Percentiles rank a stretch among this genome's conserved stretches.
phyloP scores from a whole-genome alignment of 1,140 invertebrate species.

The Sminthurides bifidus region DNA sequence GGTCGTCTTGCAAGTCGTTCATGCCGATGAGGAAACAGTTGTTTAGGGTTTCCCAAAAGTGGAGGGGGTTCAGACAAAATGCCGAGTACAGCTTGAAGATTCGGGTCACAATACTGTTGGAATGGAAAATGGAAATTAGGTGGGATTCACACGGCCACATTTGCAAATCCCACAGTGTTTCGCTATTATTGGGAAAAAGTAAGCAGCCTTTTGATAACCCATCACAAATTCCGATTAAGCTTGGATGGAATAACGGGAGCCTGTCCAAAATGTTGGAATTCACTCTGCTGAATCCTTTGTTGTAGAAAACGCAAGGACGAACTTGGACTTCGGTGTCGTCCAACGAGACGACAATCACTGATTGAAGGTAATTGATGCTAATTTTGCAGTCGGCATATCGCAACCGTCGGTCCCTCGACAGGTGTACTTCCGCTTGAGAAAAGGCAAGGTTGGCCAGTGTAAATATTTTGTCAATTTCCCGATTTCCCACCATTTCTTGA shows the following conservation, averaged over 20 bases:
- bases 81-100: constrained; percentile 21
- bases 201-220: constrained; percentile 19
- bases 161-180: constrained; percentile 28
- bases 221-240: constrained; percentile 20
- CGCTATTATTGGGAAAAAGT: constrained; percentile 22
- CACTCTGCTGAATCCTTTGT: constrained; percentile 16
- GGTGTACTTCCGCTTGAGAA: not conserved
- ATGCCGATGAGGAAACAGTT: constrained; percentile 20
- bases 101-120: constrained; percentile 15
- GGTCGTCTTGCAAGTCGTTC: constrained; percentile 9
- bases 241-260: constrained; percentile 23
- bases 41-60: constrained; percentile 24
- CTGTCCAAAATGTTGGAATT: constrained; percentile 22
- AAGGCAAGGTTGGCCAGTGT: constrained; percentile 10
- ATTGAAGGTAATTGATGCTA: constrained; percentile 21
- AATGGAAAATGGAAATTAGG: constrained; percentile 21
- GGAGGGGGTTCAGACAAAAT: constrained; percentile 21
- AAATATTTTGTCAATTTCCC: constrained; percentile 25
- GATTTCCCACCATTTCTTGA: constrained; percentile 7
- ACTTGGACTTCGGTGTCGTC: constrained; percentile 18
- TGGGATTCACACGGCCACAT: constrained; percentile 30
- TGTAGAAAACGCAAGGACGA: constrained; percentile 13
- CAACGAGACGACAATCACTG: constrained; percentile 10
- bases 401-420: too few relatives aligned
- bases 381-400: constrained; percentile 7